Base-by-base conservation (phyloP, 2,113 vertebrate genomes). In the Mus spicilegus region DNA sequence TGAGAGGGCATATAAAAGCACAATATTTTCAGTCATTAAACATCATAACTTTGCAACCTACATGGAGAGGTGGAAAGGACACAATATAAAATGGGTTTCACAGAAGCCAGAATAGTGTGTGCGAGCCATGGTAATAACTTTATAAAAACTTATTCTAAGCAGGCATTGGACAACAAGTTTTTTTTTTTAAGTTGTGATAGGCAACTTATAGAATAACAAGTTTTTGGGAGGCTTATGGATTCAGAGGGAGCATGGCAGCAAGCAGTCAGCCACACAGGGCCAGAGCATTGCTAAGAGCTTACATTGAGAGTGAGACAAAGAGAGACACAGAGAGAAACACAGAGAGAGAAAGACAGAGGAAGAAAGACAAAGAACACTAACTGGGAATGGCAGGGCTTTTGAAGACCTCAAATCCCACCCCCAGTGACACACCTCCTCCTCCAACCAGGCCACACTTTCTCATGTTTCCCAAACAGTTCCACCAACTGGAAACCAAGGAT, bases 101-200 rank as follows among this genome's bases (percentile, higher is more conserved):
- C 82, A 36, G 58, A 97, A 98, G 75, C 90, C 92, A 91, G 93
- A 96, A 94, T 76, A 87, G 17, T 76, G 7, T 80, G 13, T 89
- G 26, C 78, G 75, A 17, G 49, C 87, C 42, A n/a, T 63, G 63
- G 77, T 89, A 89, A 26, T 39, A 92, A 82, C 72, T 77, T 70
- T 80, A 49, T 91, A 86, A 92, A 95, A 95, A 28, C 20, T 49
- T n/a, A 42, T 61, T 92, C 81, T 28, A 56, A 46, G 80, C 91
- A 88, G 58, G 19, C 63, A 61, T 39, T 8, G 24, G 36, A 61
- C 73, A 22, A 54, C 85, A 95, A 69, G 5, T 39, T 73, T 13
- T 96, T 87, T 49, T 49, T 96, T 90, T 12, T 72, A 36, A 67
- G 69, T 91, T 70, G 42, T 84, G 67, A 91, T 95, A 69, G n/a